Percentiles rank a stretch among this genome's conserved stretches.
Evolutionary conservation across 2,113 vertebrate species (phyloP).

Genomic region (Dipodomys merriami): DNA sequence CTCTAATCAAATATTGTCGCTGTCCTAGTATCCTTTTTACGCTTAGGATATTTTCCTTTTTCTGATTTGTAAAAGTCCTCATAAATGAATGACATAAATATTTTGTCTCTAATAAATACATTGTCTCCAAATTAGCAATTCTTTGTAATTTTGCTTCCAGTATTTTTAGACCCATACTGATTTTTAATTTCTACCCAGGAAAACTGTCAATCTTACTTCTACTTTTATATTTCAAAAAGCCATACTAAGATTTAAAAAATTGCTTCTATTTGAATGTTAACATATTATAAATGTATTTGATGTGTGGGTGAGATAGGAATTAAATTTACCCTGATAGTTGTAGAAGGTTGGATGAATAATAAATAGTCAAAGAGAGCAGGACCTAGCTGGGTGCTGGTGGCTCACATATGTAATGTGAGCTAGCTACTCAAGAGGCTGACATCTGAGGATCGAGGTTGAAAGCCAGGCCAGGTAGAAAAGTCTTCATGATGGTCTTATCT

Average conservation of each 20-base stretch:
- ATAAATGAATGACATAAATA: not conserved
- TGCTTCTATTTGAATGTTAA: constrained; percentile 40
- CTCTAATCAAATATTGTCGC: constrained; percentile 31
- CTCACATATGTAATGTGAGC: too few relatives aligned
- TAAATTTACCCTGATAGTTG: not conserved
- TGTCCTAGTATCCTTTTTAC: constrained; percentile 20
- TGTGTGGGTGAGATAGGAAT: constrained; percentile 9
- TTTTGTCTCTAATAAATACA: constrained; percentile 8
- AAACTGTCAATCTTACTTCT: constrained; percentile 14
- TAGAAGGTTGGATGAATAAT: not conserved
- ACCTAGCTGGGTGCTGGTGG: too few relatives aligned
- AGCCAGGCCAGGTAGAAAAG: too few relatives aligned
- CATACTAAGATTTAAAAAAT: not conserved
- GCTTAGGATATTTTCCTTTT: not conserved
- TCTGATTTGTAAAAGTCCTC: not conserved
- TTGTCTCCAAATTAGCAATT: not conserved
- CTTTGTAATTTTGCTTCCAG: constrained; percentile 33
- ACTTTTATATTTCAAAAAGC: constrained; percentile 26
- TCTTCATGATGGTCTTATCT: too few relatives aligned
- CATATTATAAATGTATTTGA: not conserved
- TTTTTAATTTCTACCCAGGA: constrained; percentile 46
- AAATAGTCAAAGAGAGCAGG: not conserved
- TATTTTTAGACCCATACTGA: constrained; percentile 32
- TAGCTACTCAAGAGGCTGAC: too few relatives aligned
- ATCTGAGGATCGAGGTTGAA: too few relatives aligned